Base-by-base conservation (phyloP, 2,888 invertebrate genomes). In the Perizoma flavofasciatum region DNA sequence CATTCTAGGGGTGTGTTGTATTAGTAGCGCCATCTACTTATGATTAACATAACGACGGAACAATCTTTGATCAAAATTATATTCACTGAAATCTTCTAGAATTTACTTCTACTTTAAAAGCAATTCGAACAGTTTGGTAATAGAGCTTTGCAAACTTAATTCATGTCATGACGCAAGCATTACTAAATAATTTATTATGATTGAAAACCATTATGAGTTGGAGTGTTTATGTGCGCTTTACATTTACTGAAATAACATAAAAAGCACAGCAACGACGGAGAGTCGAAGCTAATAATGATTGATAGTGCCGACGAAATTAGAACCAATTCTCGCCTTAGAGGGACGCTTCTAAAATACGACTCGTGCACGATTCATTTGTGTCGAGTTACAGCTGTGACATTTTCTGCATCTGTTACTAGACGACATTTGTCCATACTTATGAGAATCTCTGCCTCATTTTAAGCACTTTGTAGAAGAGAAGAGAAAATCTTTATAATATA, bases 241-340 rank as follows among this genome's bases (percentile, higher is more conserved):
- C 54, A 41, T 62, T 59, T 52, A 55, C 57, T 59, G 55, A 65
- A 62, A 69, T 66, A 65, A 74, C 71, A 70, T 74, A 63, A 62
- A 67, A 74, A 78, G 76, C 73, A 37, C 69, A 73, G 74, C 72
- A 70, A 67, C 70, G 55, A 53, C 60, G 62, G 71, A 66, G 71
- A 74, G 86, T 81, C 85, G 81, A 69, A 72, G 69, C 75, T 83
- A 88, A 89, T 83, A 88, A 84, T 87, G 89, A 90, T 89, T 86
- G 89, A 89, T 90, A 73, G 74, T 70, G 66, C 53, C 75, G 72
- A 79, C 80, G 68, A 82, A 88, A 87, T 88, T 88, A 84, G 81
- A 85, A 74, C 68, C 82, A 85, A 88, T 86, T 86, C 84, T 73
- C 78, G 73, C 69, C 70, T 79, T 75, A 79, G 74, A 75, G 83